Evolutionary conservation across 1,140 invertebrate genomes (phyloP), one percentile per base, ranked within the genome.

Genomic region (Cotesia typhae): DNA sequence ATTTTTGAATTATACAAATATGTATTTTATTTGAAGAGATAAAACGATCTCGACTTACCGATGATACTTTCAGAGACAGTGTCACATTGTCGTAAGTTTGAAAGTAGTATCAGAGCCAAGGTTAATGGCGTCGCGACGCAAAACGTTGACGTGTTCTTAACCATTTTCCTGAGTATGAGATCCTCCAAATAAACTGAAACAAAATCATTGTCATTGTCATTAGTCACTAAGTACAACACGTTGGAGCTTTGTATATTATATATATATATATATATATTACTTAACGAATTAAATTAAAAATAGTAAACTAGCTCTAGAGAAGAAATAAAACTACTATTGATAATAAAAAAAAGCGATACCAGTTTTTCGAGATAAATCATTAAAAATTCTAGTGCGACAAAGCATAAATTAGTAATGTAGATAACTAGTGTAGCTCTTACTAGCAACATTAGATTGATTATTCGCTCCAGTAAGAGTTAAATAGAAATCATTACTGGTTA

Each of bases 41-140:
- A 37, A 17, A 55, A 70, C 9, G 36, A 72, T 17, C 28, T 66
- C 52, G 57, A 76, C 79, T 79, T 74, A 84, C 83, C 83, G 78
- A 81, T 82, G 75, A 84, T 83, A 75, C 80, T 83, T 70, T 83
- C 83, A 59, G 81, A 80, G 60, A 76, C 74, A 61, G 75, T 76
- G 47, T 73, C 70, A 74, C 78, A 81, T 64, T 41, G 75, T 66
- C 70, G 70, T 35, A 52, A 51, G 53, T 55, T 67, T 55, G 61
- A 57, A 72, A 69, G 71, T 55, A 80, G 77, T 59, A 73, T 71
- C 73, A 80, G 67, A 74, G 76, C 70, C 66, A 83, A 72, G 41
- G 74, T 70, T 60, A 79, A 65, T 71, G 60, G 67, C 57, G 75
- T 75, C 66, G 70, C 78, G 64, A 73, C 41, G 20, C 51, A 35